Evolutionary conservation across 2,113 vertebrate species (phyloP), one percentile per base, ranked within the genome.

Genomic region (Zosterops japonicus): DNA sequence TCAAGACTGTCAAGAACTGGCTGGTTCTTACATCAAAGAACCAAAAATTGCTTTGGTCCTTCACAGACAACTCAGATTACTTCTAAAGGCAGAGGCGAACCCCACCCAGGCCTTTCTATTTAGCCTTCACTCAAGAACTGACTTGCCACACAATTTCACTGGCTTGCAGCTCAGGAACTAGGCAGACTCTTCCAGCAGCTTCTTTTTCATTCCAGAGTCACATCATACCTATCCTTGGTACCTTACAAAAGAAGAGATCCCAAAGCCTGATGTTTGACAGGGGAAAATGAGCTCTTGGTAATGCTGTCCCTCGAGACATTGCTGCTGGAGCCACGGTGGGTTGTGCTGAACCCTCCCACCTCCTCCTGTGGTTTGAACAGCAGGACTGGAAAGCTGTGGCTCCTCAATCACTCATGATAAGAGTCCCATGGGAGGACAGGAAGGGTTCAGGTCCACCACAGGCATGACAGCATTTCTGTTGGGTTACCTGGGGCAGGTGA

Each of bases 371-470:
- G 23, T 76, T 76, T 67, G 49, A 72, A 18, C 17, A 68, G 23
- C 60, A 63, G 35, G 49, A 64, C 20, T 55, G n/a, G 46, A 67
- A 92, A 75, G 8, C 52, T 6, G 9, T 16, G 13, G 14, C 33
- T 91, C 28, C 55, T 76, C 0, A 0, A 7, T 16, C 3, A 6
- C 8, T 39, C 3, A 2, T 3, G 8, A 8, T 0, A 2, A 33
- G 25, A 3, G 1, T 22, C 36, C 22, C 41, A 53, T 0, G 0
- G 33, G 28, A 72, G 18, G 46, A 53, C 8, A 11, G 0, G 1
- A 36, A 6, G 12, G 19, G 17, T 46, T 77, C 33, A 36, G 42
- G 28, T n/a, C 69, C 61, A 36, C 25, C 59, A 61, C 1, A 2
- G 25, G 28, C 33, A 83, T 23, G 31, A 52, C 44, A 49, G 39